Base-by-base conservation (phyloP, 2,113 vertebrate species). In the human (Homo sapiens) region DNA sequence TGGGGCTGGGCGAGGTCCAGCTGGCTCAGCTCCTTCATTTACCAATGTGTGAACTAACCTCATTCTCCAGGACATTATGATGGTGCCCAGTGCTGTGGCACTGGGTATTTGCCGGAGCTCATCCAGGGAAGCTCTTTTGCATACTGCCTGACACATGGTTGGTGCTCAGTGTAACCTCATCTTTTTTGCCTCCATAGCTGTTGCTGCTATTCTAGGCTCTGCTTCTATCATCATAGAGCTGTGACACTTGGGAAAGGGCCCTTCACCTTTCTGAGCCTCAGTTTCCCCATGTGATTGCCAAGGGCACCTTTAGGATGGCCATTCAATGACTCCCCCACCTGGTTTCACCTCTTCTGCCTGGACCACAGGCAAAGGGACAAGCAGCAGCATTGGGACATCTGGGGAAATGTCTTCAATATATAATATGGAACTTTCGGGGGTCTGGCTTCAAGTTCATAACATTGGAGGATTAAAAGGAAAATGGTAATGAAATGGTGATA, bases 121-220 rank as follows among this genome's bases (percentile, higher is more conserved):
- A 27, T 43, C 52, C 43, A 14, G 16, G 61, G 16, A 45, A 16
- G 0, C 52, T 16, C 50, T 32, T 66, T 43, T 2, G 20, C 20
- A 1, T 0, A 0, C 6, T 3, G 40, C 35, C 32, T 25, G 48
- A 78, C 1, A 0, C 2, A 2, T 16, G n/a, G 35, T 9, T 2
- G 40, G 50, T 22, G 27, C 20, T 52, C 40, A 0, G 2, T 22
- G 3, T 35, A 20, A 13, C 8, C 10, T 5, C 5, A 25, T 7
- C 7, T 0, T 43, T 12, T 0, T 2, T 5, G 61, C 30, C n/a
- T 14, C 81, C 35, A 12, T 18, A 11, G 13, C 32, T 23, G 5
- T 17, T 16, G 50, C 12, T 10, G 2, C 0, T n/a, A 43, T 43
- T 64, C 55, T 27, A 48, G 45, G 45, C 45, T 8, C 8, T 64